Evolutionary conservation across 1,140 invertebrate species (phyloP).

Genomic region (Berghia stephanieae): DNA sequence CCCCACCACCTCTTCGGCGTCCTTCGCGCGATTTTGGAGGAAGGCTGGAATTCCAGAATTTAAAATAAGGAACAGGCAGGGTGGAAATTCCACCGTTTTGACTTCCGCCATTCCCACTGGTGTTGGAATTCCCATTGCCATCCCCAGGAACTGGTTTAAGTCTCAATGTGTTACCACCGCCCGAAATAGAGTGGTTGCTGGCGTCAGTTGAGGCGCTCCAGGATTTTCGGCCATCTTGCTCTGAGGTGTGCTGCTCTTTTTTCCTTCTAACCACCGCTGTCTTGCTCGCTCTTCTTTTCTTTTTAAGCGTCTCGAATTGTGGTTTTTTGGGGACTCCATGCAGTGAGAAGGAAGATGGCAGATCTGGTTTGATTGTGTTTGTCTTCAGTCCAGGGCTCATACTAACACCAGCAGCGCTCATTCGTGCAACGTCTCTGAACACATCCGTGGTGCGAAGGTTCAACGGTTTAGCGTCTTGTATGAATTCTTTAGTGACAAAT

Average conservation of each 20-base stretch:
- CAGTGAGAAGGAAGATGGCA: constrained; percentile 20
- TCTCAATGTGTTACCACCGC: not conserved
- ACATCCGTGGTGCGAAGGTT: constrained; percentile 15
- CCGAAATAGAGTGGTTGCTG: not conserved
- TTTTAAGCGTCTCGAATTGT: not conserved
- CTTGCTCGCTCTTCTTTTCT: not conserved
- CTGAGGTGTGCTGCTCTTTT: not conserved
- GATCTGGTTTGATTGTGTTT: constrained; percentile 16
- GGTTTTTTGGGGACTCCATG: constrained; percentile 14
- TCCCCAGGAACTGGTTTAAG: not conserved
- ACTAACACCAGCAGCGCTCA: not conserved
- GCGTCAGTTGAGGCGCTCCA: constrained; percentile 17
- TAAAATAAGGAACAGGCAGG: constrained; percentile 33
- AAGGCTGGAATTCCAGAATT: constrained; percentile 33
- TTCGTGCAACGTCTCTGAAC: not conserved
- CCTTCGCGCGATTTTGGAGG: not conserved
- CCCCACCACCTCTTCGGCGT: not conserved
- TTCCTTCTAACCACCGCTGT: not conserved
- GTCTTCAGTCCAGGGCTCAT: constrained; percentile 1
- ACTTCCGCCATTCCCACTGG: not conserved
- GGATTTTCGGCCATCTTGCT: not conserved
- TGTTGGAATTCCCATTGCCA: not conserved
- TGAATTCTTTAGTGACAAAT: constrained; percentile 23
- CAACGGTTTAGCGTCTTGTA: not conserved
- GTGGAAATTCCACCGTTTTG: not conserved